Evolutionary conservation across 2,113 vertebrate species (phyloP).

Genomic region (Typhlomys cinereus): DNA sequence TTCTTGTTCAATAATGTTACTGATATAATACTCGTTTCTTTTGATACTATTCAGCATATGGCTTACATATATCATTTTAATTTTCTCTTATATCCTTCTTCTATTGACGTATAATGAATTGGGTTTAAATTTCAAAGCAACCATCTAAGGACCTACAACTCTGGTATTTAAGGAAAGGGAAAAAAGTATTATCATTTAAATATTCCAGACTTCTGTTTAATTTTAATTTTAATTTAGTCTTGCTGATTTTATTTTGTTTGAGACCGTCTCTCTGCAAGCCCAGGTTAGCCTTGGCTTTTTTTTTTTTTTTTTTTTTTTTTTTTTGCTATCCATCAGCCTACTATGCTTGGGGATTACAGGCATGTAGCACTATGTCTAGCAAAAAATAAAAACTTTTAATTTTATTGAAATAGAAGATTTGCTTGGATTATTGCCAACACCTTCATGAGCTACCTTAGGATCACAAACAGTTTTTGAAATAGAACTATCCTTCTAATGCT

Average conservation of each 20-base stretch:
- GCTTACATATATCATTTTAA: not conserved
- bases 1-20: not conserved
- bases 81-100: not conserved
- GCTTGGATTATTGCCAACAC: not conserved
- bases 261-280: not conserved
- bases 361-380: not conserved
- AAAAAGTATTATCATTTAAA: not conserved
- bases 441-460: accelerated
- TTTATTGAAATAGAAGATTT: not conserved
- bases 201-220: not conserved
- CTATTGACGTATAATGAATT: not conserved
- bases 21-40: not conserved
- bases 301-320: too few relatives aligned
- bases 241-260: not conserved
- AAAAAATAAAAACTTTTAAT: not conserved
- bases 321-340: not conserved
- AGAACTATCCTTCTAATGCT: not conserved
- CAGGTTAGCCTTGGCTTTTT: not conserved
- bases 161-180: not conserved
- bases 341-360: not conserved
- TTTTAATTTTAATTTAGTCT: too few relatives aligned
- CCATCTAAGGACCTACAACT: not conserved
- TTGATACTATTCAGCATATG: not conserved
- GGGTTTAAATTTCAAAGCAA: not conserved
- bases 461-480: not conserved